A percentile compares a stretch with the other conserved stretches of the same genome.
phyloP scores from a whole-genome alignment of 2,888 invertebrate genomes.

The Frankliniella fusca region DNA sequence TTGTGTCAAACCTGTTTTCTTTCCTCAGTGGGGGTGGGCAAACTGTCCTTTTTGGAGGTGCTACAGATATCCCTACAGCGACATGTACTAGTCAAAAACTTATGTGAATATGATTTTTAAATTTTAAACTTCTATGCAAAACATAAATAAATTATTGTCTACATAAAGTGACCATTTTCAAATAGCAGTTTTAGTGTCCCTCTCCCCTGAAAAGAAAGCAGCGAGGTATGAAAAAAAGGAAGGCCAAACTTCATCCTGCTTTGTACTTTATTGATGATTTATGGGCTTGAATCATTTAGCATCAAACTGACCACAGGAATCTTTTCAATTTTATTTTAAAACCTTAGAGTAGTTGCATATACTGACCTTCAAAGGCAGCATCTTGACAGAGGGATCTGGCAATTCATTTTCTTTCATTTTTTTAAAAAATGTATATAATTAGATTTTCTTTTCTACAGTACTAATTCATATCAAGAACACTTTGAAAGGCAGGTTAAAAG shows the following conservation, averaged over 20 bases:
- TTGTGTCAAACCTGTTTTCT: no score
- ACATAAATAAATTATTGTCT: no score
- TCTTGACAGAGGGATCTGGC: slow-evolving; percentile 13
- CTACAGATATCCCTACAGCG: no score
- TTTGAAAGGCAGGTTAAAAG: slow-evolving; percentile 25
- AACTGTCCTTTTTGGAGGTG: no score
- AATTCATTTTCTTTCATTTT: slow-evolving; percentile 9
- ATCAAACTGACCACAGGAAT: slow-evolving; percentile 16
- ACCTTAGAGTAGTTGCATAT: slow-evolving; percentile 6
- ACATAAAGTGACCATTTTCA: no score
- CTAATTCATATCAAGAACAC: slow-evolving; percentile 26
- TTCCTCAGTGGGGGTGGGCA: no score
- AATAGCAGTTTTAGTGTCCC: no score
- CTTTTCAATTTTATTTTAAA: slow-evolving; percentile 15
- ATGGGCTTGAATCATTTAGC: slow-evolving; percentile 3
- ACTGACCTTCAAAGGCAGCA: background rate
- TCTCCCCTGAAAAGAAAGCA: no score
- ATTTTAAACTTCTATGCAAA: no score
- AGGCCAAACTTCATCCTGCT: slow-evolving; percentile 7
- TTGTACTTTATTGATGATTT: slow-evolving; percentile 25
- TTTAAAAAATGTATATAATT: background rate
- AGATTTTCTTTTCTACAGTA: slow-evolving; percentile 13
- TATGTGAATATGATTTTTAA: no score
- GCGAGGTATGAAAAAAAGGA: background rate
- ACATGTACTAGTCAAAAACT: no score